These are phyloP conservation scores for Drosophila willistoni DNA, from an alignment of 1,140 invertebrate genomes.

Conservation along the genomic window DNA sequence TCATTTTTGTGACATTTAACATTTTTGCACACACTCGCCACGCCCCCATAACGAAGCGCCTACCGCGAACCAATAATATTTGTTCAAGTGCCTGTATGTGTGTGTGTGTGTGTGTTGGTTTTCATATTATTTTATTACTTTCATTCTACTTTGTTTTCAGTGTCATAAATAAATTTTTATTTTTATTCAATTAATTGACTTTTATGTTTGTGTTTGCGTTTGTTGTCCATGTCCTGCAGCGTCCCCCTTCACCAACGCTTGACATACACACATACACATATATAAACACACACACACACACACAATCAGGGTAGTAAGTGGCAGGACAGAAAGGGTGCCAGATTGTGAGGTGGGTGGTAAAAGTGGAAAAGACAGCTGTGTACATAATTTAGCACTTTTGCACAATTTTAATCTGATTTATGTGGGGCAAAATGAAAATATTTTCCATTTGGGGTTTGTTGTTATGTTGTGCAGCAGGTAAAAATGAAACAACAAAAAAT, in stretches of 20 bases:
- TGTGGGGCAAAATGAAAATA: conserved; percentile 23
- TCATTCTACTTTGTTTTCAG: conserved; percentile 26
- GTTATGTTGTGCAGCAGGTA: conserved; percentile 10
- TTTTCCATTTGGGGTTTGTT: conserved; percentile 18
- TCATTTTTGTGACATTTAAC: conserved; percentile 45
- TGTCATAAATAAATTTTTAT: conserved; percentile 47
- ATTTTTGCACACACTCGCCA: conserved; percentile 14
- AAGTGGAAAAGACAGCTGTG: conserved; percentile 19
- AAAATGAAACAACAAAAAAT: conserved; percentile 3
- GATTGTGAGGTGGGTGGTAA: conserved; percentile 18
- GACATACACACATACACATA: neutral
- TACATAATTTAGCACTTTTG: conserved; percentile 25
- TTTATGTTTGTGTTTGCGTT: conserved; percentile 52
- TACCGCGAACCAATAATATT: conserved; percentile 31
- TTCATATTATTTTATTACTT: conserved; percentile 15
- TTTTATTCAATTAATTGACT: conserved; percentile 75
- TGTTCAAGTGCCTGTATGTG: conserved; percentile 18
- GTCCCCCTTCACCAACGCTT: neutral
- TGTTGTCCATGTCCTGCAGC: conserved; percentile 29
- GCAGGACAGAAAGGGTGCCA: conserved; percentile 16
- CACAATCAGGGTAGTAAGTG: conserved; percentile 12
- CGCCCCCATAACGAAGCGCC: neutral
- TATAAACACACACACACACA: neutral
- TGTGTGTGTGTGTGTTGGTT: conserved; percentile 11
- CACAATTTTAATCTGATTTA: conserved; percentile 24